Base-by-base conservation (phyloP, 1,140 invertebrate species). In the Drosophila varians region DNA sequence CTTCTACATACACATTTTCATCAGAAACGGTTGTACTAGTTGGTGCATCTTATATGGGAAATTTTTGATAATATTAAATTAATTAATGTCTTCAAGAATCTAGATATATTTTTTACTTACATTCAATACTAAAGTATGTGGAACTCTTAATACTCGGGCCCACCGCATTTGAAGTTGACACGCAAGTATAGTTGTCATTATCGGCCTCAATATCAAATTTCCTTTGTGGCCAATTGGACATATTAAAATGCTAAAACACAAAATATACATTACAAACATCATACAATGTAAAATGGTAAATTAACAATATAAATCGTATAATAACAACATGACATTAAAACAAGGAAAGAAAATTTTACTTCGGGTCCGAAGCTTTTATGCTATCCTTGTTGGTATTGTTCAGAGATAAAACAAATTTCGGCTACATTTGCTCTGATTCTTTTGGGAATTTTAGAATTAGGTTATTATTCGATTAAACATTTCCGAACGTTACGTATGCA, bases 111-210 rank as follows among this genome's bases (percentile, higher is more conserved):
- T 38, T 38, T 14, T 62, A 94, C 96, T 95, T 92, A 98, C 96
- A 98, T 92, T 98, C 96, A 16, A 98, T 96, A 34, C 94, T 94
- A 71, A 98, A 96, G 80, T 94, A 93, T 8, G 96, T 97, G 19
- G 94, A 95, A 82, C 95, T 96, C 54, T 94, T 94, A 34, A 97
- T 96, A 0, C 95, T 94, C 0, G 93, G 91, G 0, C 95, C 95
- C 7, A 95, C 95, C 1, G 91, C 82, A 90, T 97, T 98, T 4
- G 92, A 92, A 8, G 94, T 95, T 49, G 96, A 97, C 47, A 94
- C 92, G 91, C 97, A 98, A 16, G 95, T 96, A 90, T 97, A 98
- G 89, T 96, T 95, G 8, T 95, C 95, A 74, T 96, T 96, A 91
- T 97, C 96, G 3, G 93, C 92, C 14, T 94, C 91, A 14, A 96